phyloP scores from a whole-genome alignment of 2,113 vertebrate genomes.

The Myrmecobius fasciatus region DNA sequence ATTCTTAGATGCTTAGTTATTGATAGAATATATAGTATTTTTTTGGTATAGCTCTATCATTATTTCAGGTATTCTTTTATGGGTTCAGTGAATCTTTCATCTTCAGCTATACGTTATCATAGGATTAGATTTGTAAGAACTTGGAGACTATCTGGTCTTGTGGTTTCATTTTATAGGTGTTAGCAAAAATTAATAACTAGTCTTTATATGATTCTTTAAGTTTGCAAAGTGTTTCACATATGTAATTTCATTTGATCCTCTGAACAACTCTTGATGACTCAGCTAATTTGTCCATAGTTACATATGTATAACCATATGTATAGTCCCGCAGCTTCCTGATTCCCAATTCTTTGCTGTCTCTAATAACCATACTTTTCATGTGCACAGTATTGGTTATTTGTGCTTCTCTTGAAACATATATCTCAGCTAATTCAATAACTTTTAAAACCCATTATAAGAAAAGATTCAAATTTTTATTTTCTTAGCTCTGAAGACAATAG shows the following conservation, averaged over 20 bases:
- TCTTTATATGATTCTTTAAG: background rate
- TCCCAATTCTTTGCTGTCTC: background rate
- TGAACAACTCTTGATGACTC: background rate
- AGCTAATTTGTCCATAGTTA: background rate
- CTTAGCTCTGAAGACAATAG: constrained; percentile 81
- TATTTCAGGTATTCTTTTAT: constrained; percentile 43
- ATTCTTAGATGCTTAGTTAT: constrained; percentile 36
- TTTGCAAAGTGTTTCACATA: background rate
- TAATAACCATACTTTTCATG: background rate
- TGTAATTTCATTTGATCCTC: background rate
- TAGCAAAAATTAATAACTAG: background rate
- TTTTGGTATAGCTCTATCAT: constrained; percentile 27
- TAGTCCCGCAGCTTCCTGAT: background rate
- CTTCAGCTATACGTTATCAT: constrained; percentile 41
- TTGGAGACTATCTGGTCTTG: background rate
- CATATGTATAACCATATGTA: background rate
- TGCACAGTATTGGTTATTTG: constrained; percentile 41
- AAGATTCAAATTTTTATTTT: constrained; percentile 14
- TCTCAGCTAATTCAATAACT: constrained; percentile 17
- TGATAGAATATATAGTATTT: background rate
- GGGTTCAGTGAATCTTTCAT: constrained; percentile 44
- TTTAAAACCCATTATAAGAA: background rate
- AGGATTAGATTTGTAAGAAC: background rate
- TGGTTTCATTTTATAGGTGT: background rate
- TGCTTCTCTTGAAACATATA: background rate